Evolutionary conservation across 2,888 invertebrate genomes (phyloP).

Genomic region (Plebejus melissa): DNA sequence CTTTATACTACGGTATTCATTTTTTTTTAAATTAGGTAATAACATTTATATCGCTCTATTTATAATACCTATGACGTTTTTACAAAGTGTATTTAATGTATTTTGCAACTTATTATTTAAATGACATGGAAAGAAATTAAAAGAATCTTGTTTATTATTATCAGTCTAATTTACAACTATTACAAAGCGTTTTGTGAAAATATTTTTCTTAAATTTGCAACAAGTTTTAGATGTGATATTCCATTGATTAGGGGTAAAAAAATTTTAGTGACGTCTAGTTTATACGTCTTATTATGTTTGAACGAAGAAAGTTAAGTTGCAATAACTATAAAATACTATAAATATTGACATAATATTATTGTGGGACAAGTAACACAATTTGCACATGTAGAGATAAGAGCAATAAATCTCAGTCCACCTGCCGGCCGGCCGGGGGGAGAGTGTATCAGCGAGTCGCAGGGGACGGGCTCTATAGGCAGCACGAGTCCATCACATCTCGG

Average conservation of each 20-base stretch:
- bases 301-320: background rate
- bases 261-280: background rate
- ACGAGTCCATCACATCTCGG: constrained; percentile 37
- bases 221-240: background rate
- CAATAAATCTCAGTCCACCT: constrained; percentile 13
- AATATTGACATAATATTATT: background rate
- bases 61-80: background rate
- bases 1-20: no score
- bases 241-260: background rate
- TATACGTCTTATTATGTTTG: background rate
- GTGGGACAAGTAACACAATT: background rate
- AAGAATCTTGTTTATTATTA: background rate
- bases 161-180: background rate
- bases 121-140: no score
- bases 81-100: no score
- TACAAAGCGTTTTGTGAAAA: background rate
- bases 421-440: background rate
- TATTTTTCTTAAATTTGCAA: no score
- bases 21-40: no score
- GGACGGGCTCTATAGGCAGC: constrained; percentile 34
- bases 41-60: no score
- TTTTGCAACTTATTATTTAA: no score
- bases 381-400: background rate
- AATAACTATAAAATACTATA: background rate
- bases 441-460: constrained; percentile 24